A percentile compares a stretch with the other conserved stretches of the same genome.
phyloP scores from a whole-genome alignment of 2,797 vertebrate species.

The Staurois parvus region DNA sequence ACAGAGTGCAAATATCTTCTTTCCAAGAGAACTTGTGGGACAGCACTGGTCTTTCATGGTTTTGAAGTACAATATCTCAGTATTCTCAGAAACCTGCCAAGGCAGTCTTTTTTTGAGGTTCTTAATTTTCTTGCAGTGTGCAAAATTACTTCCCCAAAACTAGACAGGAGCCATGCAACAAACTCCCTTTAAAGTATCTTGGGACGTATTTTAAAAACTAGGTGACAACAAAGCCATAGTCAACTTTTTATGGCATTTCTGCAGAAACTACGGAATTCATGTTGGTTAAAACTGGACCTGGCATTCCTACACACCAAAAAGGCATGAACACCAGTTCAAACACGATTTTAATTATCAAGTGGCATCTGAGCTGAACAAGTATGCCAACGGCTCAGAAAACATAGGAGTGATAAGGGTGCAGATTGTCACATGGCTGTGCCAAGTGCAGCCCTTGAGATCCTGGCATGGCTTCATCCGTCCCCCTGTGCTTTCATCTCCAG shows the following conservation, averaged over 20 bases:
- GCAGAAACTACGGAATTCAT: neutral
- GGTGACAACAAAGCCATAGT: too few relatives aligned
- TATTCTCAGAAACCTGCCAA: too few relatives aligned
- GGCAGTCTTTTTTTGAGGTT: too few relatives aligned
- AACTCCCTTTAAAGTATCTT: neutral
- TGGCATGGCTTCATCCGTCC: neutral
- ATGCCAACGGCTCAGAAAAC: neutral
- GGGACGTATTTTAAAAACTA: too few relatives aligned
- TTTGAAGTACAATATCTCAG: too few relatives aligned
- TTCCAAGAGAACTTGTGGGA: too few relatives aligned
- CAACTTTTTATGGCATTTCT: neutral
- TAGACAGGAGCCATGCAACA: too few relatives aligned
- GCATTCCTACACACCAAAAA: neutral
- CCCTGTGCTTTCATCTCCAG: conserved; percentile 7
- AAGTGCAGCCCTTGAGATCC: neutral
- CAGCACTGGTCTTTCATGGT: too few relatives aligned
- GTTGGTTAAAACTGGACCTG: neutral
- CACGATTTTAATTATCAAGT: neutral
- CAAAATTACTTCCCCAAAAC: too few relatives aligned
- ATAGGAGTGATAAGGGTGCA: neutral
- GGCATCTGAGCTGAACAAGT: neutral
- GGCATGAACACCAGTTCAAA: neutral
- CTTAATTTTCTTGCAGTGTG: too few relatives aligned
- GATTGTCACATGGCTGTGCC: neutral
- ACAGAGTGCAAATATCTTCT: too few relatives aligned